Evolutionary conservation across 2,888 invertebrate genomes (phyloP), one percentile per base, ranked within the genome.

Genomic region (Lasius platythorax): DNA sequence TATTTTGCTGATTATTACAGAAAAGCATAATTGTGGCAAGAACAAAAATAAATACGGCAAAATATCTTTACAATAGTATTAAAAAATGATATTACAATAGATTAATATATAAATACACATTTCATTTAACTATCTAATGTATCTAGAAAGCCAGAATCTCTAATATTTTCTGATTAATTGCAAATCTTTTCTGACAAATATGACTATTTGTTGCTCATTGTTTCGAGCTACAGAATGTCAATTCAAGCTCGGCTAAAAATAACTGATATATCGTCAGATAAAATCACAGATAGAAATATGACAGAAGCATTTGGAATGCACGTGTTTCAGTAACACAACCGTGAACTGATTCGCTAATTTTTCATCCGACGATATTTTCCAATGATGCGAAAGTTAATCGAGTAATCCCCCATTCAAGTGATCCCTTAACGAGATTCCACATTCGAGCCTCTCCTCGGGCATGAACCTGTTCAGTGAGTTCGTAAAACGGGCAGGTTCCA

Each of bases 391-490:
- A 61, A 72, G 33, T 12, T 46, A 61, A 56, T 46, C 43, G 23
- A 72, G 9, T 61, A 58, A 58, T 70, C 78, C 18, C n/a, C 18
- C n/a, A 78, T 70, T 72, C 43, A 46, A 33, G 33, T 33, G 46
- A 46, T 61, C 61, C 40, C 61, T 18, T 46, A 46, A 61, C 46
- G 28, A 81, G 61, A 61, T 40, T 58, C 28, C 30, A 23, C 56
- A 37, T 73, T 33, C 72, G 18, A 58, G 79, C 11, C 43, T 79
- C 46, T 46, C 40, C 83, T 70, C 63, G 37, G 56, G 79, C 50
- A 5, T 50, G 68, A 88, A 90, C 87, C 81, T 84, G 89, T 83
- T 64, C 74, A 83, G 85, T 85, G 15, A 70, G 76, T 83, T 74
- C 81, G 30, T 84, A 83, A 86, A 88, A 84, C 67, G 37, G 33